A percentile compares a stretch with the other conserved stretches of the same genome.
These are phyloP conservation scores for Diachasma alloeum DNA, from an alignment of 1,140 invertebrate species.

Conservation along the genomic window DNA sequence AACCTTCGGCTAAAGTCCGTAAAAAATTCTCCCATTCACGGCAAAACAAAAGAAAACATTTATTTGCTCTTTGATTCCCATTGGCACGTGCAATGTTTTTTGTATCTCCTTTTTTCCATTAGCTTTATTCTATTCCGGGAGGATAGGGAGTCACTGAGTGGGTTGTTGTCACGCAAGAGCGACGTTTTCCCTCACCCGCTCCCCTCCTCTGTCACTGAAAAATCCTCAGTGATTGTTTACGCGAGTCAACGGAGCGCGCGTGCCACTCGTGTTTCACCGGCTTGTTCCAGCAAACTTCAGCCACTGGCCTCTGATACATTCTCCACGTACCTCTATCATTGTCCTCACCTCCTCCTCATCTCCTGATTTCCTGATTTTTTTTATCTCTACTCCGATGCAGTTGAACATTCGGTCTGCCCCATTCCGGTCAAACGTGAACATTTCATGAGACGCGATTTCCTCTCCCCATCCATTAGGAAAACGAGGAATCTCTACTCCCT, in stretches of 20 bases:
- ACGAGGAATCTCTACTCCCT: constrained; percentile 14
- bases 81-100: not conserved
- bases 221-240: constrained; percentile 30
- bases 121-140: not conserved
- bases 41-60: not conserved
- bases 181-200: not conserved
- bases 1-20: no score
- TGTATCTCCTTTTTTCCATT: constrained; percentile 5
- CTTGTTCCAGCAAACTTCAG: not conserved
- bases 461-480: constrained; percentile 23
- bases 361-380: not conserved
- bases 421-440: constrained; percentile 10
- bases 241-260: constrained; percentile 13
- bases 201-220: not conserved
- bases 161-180: constrained; percentile 17
- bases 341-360: not conserved
- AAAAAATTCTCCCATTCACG: not conserved
- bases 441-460: constrained; percentile 12
- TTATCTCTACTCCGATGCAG: not conserved
- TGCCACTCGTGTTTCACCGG: not conserved
- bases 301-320: not conserved
- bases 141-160: not conserved
- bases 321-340: not conserved
- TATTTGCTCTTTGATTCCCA: not conserved
- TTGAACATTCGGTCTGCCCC: not conserved